phyloP scores from a whole-genome alignment of 2,888 invertebrate genomes.

The Trichopoda pennipes region DNA sequence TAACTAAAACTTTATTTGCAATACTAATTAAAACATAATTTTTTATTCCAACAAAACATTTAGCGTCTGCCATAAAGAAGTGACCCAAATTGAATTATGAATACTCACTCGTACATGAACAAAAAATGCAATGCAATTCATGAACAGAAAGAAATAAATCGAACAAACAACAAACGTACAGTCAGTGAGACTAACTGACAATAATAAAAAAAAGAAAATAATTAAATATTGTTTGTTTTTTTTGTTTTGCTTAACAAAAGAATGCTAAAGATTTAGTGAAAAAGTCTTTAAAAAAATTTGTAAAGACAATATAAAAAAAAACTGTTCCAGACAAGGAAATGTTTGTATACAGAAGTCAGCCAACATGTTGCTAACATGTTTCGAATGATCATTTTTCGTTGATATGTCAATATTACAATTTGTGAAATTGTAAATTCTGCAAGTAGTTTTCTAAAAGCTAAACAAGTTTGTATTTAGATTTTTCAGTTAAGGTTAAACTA shows the following conservation, averaged over 20 bases:
- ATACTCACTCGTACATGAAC: not conserved
- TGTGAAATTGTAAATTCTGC: no score
- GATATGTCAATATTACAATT: no score
- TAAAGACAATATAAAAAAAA: constrained; percentile 4
- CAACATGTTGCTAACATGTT: constrained; percentile 42
- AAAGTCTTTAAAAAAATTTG: not conserved
- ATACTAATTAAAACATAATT: constrained; percentile 23
- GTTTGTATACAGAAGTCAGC: not conserved
- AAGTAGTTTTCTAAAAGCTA: no score
- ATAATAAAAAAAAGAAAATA: not conserved
- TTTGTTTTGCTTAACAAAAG: constrained; percentile 16
- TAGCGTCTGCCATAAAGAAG: constrained; percentile 38
- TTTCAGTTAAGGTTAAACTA: no score
- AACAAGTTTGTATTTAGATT: no score
- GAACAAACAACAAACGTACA: not conserved
- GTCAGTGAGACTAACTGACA: not conserved
- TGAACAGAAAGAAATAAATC: constrained; percentile 29
- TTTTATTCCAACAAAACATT: constrained; percentile 12
- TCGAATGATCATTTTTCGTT: no score
- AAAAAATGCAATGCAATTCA: constrained; percentile 5
- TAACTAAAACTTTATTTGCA: constrained; percentile 27
- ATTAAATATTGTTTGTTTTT: not conserved
- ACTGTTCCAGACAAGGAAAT: no score
- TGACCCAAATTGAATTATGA: constrained; percentile 50
- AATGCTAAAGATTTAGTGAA: constrained; percentile 22